phyloP scores from a whole-genome alignment of 1,140 invertebrate species.

The Diabrotica undecimpunctata region DNA sequence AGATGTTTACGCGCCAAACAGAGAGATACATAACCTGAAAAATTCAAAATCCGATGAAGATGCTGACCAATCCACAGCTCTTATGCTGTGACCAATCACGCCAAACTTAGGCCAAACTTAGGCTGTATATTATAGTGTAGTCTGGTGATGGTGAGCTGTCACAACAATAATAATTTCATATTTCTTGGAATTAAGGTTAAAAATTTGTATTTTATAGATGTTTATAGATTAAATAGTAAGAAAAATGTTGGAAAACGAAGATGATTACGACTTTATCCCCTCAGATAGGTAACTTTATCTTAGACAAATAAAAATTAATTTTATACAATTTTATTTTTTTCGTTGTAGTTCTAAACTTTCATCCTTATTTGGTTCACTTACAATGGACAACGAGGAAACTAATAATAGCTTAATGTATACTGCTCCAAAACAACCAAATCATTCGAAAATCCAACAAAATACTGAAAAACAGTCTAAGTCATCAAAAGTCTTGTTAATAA shows the following conservation, averaged over 20 bases:
- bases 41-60: too few species aligned
- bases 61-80: too few species aligned
- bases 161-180: neutral
- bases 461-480: constrained; percentile 11
- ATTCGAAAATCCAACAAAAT: constrained; percentile 11
- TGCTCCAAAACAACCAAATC: constrained; percentile 35
- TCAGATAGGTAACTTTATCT: constrained; percentile 19
- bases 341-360: constrained; percentile 33
- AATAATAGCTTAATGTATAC: constrained; percentile 30
- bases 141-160: too few species aligned
- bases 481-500: constrained; percentile 21
- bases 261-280: constrained; percentile 26
- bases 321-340: constrained; percentile 8
- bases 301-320: neutral
- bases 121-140: too few species aligned
- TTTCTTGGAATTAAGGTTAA: neutral
- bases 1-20: too few species aligned
- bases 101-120: too few species aligned
- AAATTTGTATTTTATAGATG: neutral
- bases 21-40: too few species aligned
- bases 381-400: constrained; percentile 8
- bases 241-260: constrained; percentile 24
- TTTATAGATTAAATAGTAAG: constrained; percentile 1
- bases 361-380: constrained; percentile 27
- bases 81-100: too few species aligned